Percentiles rank a stretch among this genome's conserved stretches.
These are phyloP conservation scores for Mormoops blainvillei DNA, from an alignment of 2,113 vertebrate genomes.

Conservation along the genomic window DNA sequence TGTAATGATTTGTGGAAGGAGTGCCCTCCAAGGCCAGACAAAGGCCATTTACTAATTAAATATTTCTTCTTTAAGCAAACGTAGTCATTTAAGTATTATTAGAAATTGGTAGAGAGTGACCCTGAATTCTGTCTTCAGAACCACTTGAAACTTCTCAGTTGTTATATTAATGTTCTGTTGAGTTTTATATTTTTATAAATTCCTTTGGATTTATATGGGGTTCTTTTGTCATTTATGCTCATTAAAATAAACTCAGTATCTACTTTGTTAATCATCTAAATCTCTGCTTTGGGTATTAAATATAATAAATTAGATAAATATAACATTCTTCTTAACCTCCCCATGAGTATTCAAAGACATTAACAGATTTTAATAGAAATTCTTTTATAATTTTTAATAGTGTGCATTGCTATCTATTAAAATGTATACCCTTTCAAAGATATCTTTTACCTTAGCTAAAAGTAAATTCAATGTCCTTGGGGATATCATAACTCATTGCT, in stretches of 20 bases:
- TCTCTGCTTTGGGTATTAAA: neutral
- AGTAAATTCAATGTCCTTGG: neutral
- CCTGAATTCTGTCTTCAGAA: neutral
- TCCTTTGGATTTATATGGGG: neutral
- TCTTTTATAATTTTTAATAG: neutral
- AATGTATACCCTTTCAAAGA: neutral
- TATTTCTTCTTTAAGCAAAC: constrained; percentile 3
- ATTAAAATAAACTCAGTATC: neutral
- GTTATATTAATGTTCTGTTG: neutral
- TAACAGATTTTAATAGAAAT: neutral
- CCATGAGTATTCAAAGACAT: neutral
- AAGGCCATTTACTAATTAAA: neutral
- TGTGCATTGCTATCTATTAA: neutral
- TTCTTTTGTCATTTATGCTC: neutral
- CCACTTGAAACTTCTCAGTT: neutral
- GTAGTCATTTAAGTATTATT: neutral
- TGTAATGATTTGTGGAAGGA: neutral
- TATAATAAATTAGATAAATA: neutral
- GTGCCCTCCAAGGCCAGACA: neutral
- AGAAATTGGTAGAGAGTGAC: neutral
- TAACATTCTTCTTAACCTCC: neutral
- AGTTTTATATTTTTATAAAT: neutral
- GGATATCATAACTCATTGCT: neutral
- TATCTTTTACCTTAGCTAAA: neutral
- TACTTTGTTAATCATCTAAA: neutral